Base-by-base conservation (phyloP, 2,888 invertebrate genomes). In the Nysson spinosus region DNA sequence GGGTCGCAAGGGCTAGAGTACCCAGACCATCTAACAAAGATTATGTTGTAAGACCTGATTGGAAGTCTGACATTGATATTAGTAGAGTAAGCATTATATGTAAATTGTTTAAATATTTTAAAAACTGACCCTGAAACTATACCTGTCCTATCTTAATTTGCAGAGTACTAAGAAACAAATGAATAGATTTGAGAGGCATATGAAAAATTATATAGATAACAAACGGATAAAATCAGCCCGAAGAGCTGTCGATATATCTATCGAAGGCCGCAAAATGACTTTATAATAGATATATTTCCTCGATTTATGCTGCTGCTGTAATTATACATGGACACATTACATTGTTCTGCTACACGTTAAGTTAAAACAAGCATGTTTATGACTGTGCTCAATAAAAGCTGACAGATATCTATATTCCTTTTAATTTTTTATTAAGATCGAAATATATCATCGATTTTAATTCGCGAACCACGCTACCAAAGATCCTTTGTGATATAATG, bases 181-280 rank as follows among this genome's bases (percentile, higher is more conserved):
- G 89, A 95, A 94, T 71, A 91, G 97, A 44, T 95, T 97, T 87
- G 98, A 98, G 84, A 95, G 95, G 83, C 97, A 98, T 83, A 93
- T 96, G 91, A 95, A 97, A 83, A 93, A 94, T 75, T 96, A 97
- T 85, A 91, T 96, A 60, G 97, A 98, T 85, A 92, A 91, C 70
- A 96, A 96, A 87, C 90, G 95, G 26, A 85, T 93, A 80, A 93
- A 93, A 83, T 93, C 95, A 82, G 90, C 93, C 9, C 91, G 94
- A 68, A 90, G 96, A 80, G 98, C 98, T 61, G 96, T 98, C 49
- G 93, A 94, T 78, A 98, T 98, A 86, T 98, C 98, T 63, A 96
- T 98, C 76, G 98, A 98, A 89, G 98, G 98, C 17, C 91, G 97
- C 81, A 96, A 96, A 89, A 97, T 98, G 98, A 93, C 96, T 76